phyloP scores from a whole-genome alignment of 1,140 invertebrate species.

The Fopius arisanus region DNA sequence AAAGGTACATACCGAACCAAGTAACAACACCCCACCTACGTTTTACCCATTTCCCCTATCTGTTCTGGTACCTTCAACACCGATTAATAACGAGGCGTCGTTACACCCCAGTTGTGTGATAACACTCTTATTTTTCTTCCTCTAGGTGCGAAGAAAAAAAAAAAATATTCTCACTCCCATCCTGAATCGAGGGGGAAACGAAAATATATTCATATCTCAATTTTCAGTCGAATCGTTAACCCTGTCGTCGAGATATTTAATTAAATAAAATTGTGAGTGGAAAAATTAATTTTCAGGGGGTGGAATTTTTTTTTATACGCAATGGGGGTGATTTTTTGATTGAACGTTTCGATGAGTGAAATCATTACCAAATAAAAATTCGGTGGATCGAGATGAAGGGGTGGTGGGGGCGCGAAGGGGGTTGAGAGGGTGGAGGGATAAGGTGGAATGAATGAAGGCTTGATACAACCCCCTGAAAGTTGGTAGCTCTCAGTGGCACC shows the following conservation, averaged over 20 bases:
- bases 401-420: not conserved
- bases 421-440: not conserved
- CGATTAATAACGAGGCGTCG: slow-evolving; percentile 60
- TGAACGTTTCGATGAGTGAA: too few species aligned
- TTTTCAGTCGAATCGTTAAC: not conserved
- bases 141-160: slow-evolving; percentile 26
- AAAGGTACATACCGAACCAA: not conserved
- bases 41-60: slow-evolving; percentile 5
- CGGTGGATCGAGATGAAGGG: not conserved
- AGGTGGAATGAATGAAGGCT: slow-evolving; percentile 6
- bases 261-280: not conserved
- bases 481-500: not conserved
- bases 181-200: slow-evolving; percentile 14
- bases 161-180: slow-evolving; percentile 5
- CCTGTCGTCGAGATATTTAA: not conserved
- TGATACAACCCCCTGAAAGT: slow-evolving; percentile 14
- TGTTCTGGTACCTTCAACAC: slow-evolving; percentile 36
- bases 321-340: too few species aligned
- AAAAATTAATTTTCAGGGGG: too few species aligned
- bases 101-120: slow-evolving; percentile 53
- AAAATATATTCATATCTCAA: not conserved
- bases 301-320: not conserved
- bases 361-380: not conserved
- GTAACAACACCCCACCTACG: not conserved
- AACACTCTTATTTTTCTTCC: slow-evolving; percentile 46